Evolutionary conservation across 2,888 invertebrate genomes (phyloP), one percentile per base, ranked within the genome.

Genomic region (Eledona agricola): DNA sequence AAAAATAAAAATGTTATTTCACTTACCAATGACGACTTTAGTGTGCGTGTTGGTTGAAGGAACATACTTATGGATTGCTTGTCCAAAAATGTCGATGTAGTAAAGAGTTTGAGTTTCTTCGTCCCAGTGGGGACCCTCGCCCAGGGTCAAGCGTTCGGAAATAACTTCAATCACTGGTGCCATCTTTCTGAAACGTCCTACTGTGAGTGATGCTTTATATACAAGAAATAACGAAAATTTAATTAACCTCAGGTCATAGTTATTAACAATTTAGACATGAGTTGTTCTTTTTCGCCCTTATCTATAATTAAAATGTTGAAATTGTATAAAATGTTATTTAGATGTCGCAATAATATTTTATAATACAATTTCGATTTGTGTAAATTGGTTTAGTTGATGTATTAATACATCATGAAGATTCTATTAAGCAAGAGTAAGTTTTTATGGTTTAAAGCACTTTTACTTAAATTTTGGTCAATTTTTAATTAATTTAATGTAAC

Each of bases 91-190:
- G 72, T 88, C 87, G 57, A 87, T 85, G 71, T 81, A 86, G 75
- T 84, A 87, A 2, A 89, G 77, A 34, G 78, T 81, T 69, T 85
- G 83, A 22, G 79, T 79, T 15, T 72, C 73, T 22, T 77, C 75
- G 71, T 85, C 84, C 88, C 88, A 89, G 70, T 88, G 87, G 0
- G 88, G 88, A 6, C 87, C 87, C 74, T 89, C 88, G 51, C 87
- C 88, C 29, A 88, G 75, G 65, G 77, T 72, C 59, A 80, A 77
- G 0, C 80, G 79, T 47, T 71, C 70, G 3, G 78, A 76, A 58
- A 81, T 77, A 22, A 73, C 68, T 53, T 76, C 74, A 16, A 81
- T 71, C 2, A 46, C 45, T 10, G 51, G 51, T 10, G 45, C 45
- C 51, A 51, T 51, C 3, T 31, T 9, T 28, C 11, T 11, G 1